Conservation (phyloP, 1,140 invertebrate species). For the Drosophila busckii region DNA sequence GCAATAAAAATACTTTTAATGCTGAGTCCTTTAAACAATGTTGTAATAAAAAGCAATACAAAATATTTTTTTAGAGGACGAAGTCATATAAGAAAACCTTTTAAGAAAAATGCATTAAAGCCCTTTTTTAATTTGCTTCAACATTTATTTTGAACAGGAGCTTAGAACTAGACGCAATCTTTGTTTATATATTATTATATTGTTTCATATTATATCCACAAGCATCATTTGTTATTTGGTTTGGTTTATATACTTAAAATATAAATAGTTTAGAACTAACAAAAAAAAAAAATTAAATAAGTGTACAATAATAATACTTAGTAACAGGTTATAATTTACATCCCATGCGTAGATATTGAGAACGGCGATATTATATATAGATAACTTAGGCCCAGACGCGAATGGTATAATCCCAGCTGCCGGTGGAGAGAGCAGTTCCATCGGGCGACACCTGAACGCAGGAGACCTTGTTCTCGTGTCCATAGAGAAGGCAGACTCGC, state of each 20-base stretch:
- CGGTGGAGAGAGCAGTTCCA: conserved; percentile 97
- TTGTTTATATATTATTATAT: conserved; percentile 46
- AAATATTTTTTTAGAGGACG: neutral
- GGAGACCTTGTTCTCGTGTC: conserved; percentile 98
- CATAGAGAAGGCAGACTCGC: conserved; percentile 94
- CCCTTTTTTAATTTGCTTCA: conserved; percentile 36
- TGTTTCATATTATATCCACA: conserved; percentile 36
- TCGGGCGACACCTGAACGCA: conserved; percentile 97
- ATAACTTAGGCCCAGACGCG: conserved; percentile 83
- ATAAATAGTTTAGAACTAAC: conserved; percentile 19
- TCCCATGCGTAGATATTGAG: neutral
- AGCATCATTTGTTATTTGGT: conserved; percentile 18
- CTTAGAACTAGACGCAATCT: conserved; percentile 59
- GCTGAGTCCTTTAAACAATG: too few species aligned
- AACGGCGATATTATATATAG: neutral
- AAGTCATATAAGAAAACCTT: neutral
- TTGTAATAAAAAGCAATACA: too few species aligned
- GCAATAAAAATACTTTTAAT: too few species aligned
- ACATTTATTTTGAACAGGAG: conserved; percentile 75
- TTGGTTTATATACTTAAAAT: conserved; percentile 34
- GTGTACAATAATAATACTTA: conserved; percentile 3
- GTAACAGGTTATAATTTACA: conserved; percentile 9
- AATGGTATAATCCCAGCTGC: conserved; percentile 98
- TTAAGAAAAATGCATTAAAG: too few species aligned
- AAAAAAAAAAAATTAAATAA: conserved; percentile 10